Base-by-base conservation (phyloP, 2,888 invertebrate species). In the Sacculina carcini region DNA sequence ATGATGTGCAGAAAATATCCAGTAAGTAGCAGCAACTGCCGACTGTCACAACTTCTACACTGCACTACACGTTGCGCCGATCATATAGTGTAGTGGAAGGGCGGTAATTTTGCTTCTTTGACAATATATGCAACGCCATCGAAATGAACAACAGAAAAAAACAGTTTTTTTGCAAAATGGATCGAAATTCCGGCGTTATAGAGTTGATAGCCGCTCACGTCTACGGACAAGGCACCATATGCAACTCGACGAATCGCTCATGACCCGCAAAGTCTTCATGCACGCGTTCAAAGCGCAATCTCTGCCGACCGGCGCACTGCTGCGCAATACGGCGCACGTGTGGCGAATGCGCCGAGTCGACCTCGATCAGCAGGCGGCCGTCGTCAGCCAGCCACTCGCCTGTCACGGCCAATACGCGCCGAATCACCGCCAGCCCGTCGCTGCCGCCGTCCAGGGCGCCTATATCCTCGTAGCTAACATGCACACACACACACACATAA, bases 381-480 rank as follows among this genome's bases (percentile, higher is more conserved):
- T 63, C 65, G 5, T 62, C 55, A 29, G 65, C 66, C 48, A 76
- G 61, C 53, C 68, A 62, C 10, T 59, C 58, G 26, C 69, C 68
- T 38, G 74, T 68, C 51, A 72, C 64, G 40, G 68, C 63, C 51
- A 76, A 64, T 38, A 78, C 69, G 28, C 69, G 61, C 58, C 69
- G 69, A 31, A 77, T 70, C 12, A 76, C 61, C 51, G 69, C 66
- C 54, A 77, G 60, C 7, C 78, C 78, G 62, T 77, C 75, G 10
- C 61, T 58, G 1, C 78, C 78, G 12, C 77, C 78, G 62, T 76
- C 71, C 51, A 78, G 62, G 2, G 77, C 77, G 55, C 65, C 65
- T 3, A 70, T 61, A 60, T 77, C 77, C 63, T 78, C 78, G 62
- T 72, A 77, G 39, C 77, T 77, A 54, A 23, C 42, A 50, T 52